Percentiles rank a stretch among this genome's conserved stretches.
These are phyloP conservation scores for Melipona bicolor DNA, from an alignment of 2,888 invertebrate genomes.

Conservation along the genomic window DNA sequence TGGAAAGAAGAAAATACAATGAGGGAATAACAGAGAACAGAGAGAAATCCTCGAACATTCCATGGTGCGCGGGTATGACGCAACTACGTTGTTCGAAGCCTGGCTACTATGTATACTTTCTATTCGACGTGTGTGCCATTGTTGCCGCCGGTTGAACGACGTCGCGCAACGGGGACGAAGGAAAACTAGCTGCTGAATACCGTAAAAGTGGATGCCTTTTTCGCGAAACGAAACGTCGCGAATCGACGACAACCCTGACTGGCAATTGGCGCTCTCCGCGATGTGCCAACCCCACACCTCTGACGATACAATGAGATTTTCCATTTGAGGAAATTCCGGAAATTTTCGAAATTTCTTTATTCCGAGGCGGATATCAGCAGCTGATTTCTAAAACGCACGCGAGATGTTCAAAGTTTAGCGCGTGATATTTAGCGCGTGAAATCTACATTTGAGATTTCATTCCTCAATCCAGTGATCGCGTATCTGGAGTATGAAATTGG, in stretches of 20 bases:
- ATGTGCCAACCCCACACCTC: not conserved
- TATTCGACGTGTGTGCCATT: constrained; percentile 33
- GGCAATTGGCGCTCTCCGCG: not conserved
- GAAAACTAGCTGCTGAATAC: constrained; percentile 32
- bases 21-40: constrained; percentile 2
- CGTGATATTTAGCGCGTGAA: too few relatives aligned
- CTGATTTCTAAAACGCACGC: too few relatives aligned
- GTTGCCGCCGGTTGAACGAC: constrained; percentile 12
- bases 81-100: constrained; percentile 16
- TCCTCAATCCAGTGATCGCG: too few relatives aligned
- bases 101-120: constrained; percentile 21
- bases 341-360: too few relatives aligned
- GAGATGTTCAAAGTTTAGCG: too few relatives aligned
- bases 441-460: too few relatives aligned
- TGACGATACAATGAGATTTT: too few relatives aligned
- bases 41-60: constrained; percentile 19
- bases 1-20: not conserved
- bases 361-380: too few relatives aligned
- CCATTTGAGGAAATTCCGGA: too few relatives aligned
- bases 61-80: constrained; percentile 13
- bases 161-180: constrained; percentile 15
- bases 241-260: not conserved
- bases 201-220: constrained; percentile 33
- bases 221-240: not conserved
- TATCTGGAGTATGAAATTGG: too few relatives aligned